Base-by-base conservation (phyloP, 2,113 vertebrate species). In the Pica pica region DNA sequence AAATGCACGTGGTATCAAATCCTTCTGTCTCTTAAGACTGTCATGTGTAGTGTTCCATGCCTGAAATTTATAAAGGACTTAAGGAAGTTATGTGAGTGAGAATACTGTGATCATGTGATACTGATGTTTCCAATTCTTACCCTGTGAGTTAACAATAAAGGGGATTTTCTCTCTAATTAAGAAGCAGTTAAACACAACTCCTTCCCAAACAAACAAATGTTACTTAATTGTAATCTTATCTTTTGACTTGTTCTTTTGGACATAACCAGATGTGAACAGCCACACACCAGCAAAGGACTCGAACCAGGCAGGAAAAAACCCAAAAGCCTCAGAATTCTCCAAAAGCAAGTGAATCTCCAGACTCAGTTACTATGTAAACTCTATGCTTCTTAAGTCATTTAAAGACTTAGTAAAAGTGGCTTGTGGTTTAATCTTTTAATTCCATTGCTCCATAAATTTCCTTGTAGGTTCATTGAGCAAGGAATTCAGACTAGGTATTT, bases 361-460 rank as follows among this genome's bases (percentile, higher is more conserved):
- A 95, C 84, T 92, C 87, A 61, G 74, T 97, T 97, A 95, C 97
- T 96, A 47, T 95, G 94, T 97, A 98, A 97, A 97, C 94, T 82
- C 83, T 80, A 67, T 89, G 91, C 94, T 97, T 96, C 71, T 2
- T 68, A 96, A 95, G 93, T 95, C 76, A 90, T 97, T 96, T 96
- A 97, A 97, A 97, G 96, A 97, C 88, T 97, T 96, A 96, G 56
- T 47, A 74, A 93, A 96, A 97, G 95, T 97, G 85, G 92, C 90
- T 96, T 90, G 93, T 89, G 73, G 86, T 94, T 97, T 98, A 98
- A 98, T 98, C 97, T 97, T 97, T 97, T 98, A 97, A 98, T 97
- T 97, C 96, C 69, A 91, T 94, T 98, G 96, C 96, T 95, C 91
- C 55, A 2, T 85, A 95, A 95, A 94, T 98, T 95, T 97, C 60